Evolutionary conservation across 2,797 vertebrate species (phyloP).

Genomic region (Falco cherrug): DNA sequence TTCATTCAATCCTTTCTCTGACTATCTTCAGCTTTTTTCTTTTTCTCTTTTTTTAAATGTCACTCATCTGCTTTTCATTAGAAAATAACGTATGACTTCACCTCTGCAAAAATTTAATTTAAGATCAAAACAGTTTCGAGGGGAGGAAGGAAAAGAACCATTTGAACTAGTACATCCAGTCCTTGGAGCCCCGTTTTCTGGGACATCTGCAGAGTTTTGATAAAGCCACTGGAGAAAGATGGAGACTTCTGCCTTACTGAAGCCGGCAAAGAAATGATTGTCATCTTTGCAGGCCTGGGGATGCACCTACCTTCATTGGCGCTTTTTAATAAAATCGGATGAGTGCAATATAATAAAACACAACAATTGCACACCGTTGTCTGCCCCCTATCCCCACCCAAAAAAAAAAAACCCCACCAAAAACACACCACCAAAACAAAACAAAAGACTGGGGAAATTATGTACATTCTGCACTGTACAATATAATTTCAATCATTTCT

Average conservation of each 20-base stretch:
- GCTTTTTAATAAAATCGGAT: background rate
- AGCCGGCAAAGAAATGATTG: background rate
- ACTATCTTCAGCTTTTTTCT: background rate
- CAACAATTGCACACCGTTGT: background rate
- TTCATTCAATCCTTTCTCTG: background rate
- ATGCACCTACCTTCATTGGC: background rate
- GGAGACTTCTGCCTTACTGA: background rate
- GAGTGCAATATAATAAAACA: background rate
- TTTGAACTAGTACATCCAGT: background rate
- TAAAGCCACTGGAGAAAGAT: background rate
- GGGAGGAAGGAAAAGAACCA: background rate
- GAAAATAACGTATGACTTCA: constrained; percentile 47
- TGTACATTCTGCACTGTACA: background rate
- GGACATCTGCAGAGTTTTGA: constrained; percentile 9
- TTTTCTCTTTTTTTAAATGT: background rate
- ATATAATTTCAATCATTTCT: background rate
- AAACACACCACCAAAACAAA: background rate
- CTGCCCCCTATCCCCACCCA: rapidly evolving
- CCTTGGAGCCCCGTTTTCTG: constrained; percentile 6
- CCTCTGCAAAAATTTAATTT: constrained; percentile 3
- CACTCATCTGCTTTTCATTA: constrained; percentile 62
- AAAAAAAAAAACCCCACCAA: background rate
- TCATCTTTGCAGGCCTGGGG: background rate
- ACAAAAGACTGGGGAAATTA: background rate
- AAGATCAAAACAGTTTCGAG: constrained; percentile 1